Base-by-base conservation (phyloP, 64 coral and sea anemone species). In the Montipora foliosa region DNA sequence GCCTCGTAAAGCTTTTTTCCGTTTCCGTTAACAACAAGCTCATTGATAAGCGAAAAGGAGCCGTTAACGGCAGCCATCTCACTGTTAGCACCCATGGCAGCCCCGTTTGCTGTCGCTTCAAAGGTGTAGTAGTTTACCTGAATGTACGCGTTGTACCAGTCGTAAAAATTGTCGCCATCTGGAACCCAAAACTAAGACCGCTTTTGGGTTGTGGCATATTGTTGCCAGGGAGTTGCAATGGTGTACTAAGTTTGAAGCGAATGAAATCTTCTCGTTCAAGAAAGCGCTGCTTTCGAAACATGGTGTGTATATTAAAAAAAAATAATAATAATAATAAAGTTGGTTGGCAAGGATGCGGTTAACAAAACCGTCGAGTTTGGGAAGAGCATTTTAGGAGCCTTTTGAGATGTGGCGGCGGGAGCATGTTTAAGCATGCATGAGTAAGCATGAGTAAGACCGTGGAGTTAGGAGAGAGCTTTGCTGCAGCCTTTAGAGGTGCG, bases 41-140 rank as follows among this genome's bases (percentile, higher is more conserved):
- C 8, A 12, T 72, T 87, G n/a, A 17, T 87, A 6, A 87, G 62
- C 1, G 83, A 73, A 10, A 87, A 72, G 5, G 64, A 87, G 12
- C 64, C 83, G 21, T 87, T 87, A 0, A 71, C 17, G 0, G 64
- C 19, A 9, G 83, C 21, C 4, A 67, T 15, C 2, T 16, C 1
- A 0, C 64, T 48, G 5, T 87, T 29, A 50, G 20, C 83, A 47
- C 64, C 83, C 3, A 87, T 3, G 2, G 6, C 12, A 8, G 0
- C 83, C 6, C 83, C 83, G 49, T 71, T 20, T 19, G 60, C 67
- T 2, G 0, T 6, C 5, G 11, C 61, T 29, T 73, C 64, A 19
- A 87, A 71, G 24, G 8, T 87, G n/a, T 44, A 87, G 16, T 73
- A 37, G 29, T 37, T 73, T 3, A 87, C 67, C 10, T 72, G 9